Base-by-base conservation (phyloP, 2,797 vertebrate species). In the Gallinago stenura region DNA sequence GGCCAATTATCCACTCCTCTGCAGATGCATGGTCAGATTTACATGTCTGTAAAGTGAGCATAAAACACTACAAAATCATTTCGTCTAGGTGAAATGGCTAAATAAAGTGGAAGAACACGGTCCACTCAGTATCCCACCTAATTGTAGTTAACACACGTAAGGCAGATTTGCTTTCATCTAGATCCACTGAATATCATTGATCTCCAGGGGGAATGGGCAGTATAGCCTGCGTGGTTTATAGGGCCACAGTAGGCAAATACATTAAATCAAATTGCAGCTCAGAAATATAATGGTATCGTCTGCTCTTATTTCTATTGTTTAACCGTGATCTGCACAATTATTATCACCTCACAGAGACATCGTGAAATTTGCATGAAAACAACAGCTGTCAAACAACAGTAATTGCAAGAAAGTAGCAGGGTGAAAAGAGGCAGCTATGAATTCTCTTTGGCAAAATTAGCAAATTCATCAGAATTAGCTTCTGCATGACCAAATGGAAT, bases 311-410 rank as follows among this genome's bases (percentile, higher is more conserved):
- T 93, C 80, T 91, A n/a, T 79, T 84, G 83, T 90, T 88, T 72
- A 69, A 79, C n/a, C 1, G 0, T 76, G 65, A 90, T 83, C 58
- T 88, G 65, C 89, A 81, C 51, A 41, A 70, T 77, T 93, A 94
- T 90, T 95, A 86, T 90, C 80, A 94, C 58, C 75, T 90, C 83
- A 18, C 73, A 79, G 66, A 88, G 71, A 73, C 90, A 46, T 57
- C 5, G 72, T 72, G 80, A 82, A 97, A 93, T 97, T 96, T 97
- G 92, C 85, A 95, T 97, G 69, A 95, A 97, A 98, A 97, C 95
- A 98, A 80, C 97, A 97, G 92, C 96, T 98, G 95, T 89, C 86
- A 86, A 92, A 87, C 72, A 92, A 93, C 94, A 97, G 79, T 82
- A 94, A 97, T 93, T 96, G 37, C 90, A 93, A 72, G 70, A 64